phyloP scores from a whole-genome alignment of 2,113 vertebrate species.

The Spermophilus dauricus region DNA sequence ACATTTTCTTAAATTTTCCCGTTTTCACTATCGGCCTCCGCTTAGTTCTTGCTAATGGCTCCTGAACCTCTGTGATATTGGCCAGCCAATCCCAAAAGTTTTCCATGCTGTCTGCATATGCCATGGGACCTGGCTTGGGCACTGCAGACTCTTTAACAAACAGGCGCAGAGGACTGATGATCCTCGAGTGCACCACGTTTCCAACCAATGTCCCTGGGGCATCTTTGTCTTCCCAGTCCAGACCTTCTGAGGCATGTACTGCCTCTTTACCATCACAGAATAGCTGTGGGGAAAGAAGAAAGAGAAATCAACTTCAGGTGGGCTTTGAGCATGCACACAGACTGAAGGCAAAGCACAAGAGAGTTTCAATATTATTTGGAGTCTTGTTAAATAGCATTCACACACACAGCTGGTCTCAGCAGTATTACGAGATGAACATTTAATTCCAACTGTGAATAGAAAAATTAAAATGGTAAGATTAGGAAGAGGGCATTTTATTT shows the following conservation, averaged over 20 bases:
- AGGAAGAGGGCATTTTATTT: constrained; percentile 27
- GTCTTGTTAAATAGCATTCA: neutral
- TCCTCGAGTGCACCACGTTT: constrained; percentile 91
- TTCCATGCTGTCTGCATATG: constrained; percentile 95
- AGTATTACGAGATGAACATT: neutral
- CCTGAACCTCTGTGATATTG: constrained; percentile 96
- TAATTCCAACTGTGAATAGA: neutral
- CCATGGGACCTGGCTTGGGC: constrained; percentile 92
- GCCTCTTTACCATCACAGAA: constrained; percentile 90
- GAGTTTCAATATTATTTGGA: neutral
- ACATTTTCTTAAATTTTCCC: constrained; percentile 99
- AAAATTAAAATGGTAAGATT: neutral
- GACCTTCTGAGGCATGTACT: constrained; percentile 88
- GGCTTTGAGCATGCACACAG: neutral
- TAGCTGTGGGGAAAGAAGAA: constrained; percentile 88
- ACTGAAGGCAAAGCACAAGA: constrained; percentile 5
- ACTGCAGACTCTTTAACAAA: constrained; percentile 94
- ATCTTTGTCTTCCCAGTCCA: constrained; percentile 94
- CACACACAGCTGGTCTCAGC: neutral
- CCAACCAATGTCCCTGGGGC: constrained; percentile 91
- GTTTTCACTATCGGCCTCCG: constrained; percentile 99
- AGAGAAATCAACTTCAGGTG: constrained; percentile 55
- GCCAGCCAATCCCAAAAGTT: constrained; percentile 99
- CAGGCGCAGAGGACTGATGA: constrained; percentile 95
- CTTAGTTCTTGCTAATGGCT: constrained; percentile 96